Evolutionary conservation across 2,888 invertebrate genomes (phyloP).

Genomic region (Argynnis bischoffii): DNA sequence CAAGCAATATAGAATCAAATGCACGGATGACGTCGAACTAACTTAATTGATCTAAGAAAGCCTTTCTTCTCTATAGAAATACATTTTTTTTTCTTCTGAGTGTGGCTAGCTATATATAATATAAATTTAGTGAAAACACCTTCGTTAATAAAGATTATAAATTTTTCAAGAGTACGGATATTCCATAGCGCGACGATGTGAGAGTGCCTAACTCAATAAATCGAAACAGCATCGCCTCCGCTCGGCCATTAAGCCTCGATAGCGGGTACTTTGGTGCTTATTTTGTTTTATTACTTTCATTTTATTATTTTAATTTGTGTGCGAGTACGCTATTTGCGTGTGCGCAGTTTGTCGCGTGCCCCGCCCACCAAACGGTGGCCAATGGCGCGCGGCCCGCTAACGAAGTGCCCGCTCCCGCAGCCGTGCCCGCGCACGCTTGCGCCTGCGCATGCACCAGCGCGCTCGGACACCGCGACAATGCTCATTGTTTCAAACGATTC

Average conservation of each 20-base stretch:
- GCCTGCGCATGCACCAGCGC: constrained; percentile 48
- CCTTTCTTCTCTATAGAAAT: no score
- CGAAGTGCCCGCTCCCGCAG: constrained; percentile 50
- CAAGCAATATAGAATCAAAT: no score
- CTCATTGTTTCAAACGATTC: constrained; percentile 77
- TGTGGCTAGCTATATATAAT: no score
- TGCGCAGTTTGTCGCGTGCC: constrained; percentile 79
- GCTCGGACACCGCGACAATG: constrained; percentile 61
- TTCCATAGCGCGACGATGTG: constrained; percentile 43
- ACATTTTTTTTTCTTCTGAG: no score
- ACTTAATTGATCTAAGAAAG: no score
- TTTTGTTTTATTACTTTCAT: constrained; percentile 81
- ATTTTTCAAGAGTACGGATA: constrained; percentile 4
- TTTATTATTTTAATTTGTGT: constrained; percentile 83
- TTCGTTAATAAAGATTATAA: constrained; percentile 1
- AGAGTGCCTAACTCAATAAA: constrained; percentile 66
- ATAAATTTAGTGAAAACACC: no score
- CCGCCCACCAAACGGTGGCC: constrained; percentile 59
- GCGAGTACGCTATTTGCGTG: constrained; percentile 81
- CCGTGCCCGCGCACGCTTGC: constrained; percentile 46
- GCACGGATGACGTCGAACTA: no score
- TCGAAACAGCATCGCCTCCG: constrained; percentile 66
- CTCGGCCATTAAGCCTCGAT: constrained; percentile 78
- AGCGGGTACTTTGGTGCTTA: constrained; percentile 71
- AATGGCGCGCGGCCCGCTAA: constrained; percentile 64